These are phyloP conservation scores for Cheilosia grossa DNA, from an alignment of 2,888 invertebrate species.

Conservation along the genomic window DNA sequence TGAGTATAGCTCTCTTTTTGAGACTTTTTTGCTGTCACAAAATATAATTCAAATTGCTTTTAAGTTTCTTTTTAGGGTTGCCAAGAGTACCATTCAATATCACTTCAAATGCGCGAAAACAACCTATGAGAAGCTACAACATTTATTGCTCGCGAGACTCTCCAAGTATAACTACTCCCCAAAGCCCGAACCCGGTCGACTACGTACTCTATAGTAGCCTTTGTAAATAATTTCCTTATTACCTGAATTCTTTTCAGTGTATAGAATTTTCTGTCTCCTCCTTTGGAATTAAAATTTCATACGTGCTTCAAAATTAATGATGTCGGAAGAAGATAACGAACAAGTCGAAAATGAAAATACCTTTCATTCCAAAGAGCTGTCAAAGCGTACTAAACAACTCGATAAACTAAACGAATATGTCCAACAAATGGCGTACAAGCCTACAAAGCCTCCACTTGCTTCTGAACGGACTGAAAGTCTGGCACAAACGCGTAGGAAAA, in stretches of 20 bases:
- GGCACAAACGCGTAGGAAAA: constrained; percentile 28
- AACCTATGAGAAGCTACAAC: no score
- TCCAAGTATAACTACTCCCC: not conserved
- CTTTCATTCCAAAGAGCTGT: not conserved
- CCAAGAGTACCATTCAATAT: no score
- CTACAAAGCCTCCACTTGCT: constrained; percentile 6
- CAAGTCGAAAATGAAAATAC: no score
- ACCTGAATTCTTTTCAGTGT: not conserved
- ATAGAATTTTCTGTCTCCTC: not conserved
- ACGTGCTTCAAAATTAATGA: constrained; percentile 3
- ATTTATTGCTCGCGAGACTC: no score
- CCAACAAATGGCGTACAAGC: constrained; percentile 60
- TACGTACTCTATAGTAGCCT: not conserved
- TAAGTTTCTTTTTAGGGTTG: no score
- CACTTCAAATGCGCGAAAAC: no score
- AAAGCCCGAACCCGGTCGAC: not conserved
- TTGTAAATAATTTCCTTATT: no score
- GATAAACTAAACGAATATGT: constrained; percentile 55
- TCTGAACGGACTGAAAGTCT: constrained; percentile 36
- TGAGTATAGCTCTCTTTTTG: no score
- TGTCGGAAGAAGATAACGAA: constrained; percentile 32
- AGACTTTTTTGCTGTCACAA: no score
- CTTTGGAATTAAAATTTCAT: not conserved
- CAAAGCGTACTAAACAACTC: constrained; percentile 5
- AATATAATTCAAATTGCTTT: no score